Evolutionary conservation across 2,797 vertebrate genomes (phyloP).

Genomic region (Morelia viridis): DNA sequence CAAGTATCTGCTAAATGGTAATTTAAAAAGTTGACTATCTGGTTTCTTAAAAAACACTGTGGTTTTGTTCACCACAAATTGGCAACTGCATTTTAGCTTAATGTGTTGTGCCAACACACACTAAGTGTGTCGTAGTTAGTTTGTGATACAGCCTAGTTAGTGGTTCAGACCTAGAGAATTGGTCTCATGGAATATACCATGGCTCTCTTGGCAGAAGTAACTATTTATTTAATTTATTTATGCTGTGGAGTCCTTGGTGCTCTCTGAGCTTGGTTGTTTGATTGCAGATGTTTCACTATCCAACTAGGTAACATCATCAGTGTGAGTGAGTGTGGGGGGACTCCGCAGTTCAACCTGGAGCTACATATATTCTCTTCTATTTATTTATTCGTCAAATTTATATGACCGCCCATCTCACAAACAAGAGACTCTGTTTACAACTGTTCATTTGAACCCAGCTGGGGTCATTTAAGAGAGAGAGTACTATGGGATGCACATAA

Average conservation of each 20-base stretch:
- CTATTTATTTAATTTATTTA: neutral
- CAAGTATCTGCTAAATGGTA: neutral
- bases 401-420: too few species aligned
- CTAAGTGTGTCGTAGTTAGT: neutral
- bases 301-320: too few species aligned
- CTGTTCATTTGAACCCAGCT: neutral
- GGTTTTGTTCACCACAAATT: neutral
- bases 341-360: too few species aligned
- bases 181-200: neutral
- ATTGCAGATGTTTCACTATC: too few species aligned
- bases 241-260: too few species aligned
- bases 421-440: too few species aligned
- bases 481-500: neutral
- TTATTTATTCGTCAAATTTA: too few species aligned
- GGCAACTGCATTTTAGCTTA: neutral
- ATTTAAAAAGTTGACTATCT: neutral
- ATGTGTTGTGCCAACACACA: neutral
- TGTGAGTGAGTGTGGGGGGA: too few species aligned
- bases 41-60: neutral
- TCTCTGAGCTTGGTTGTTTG: too few species aligned
- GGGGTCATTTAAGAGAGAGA: neutral
- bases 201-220: neutral
- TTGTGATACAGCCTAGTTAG: neutral
- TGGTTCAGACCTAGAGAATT: neutral
- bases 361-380: too few species aligned